Base-by-base conservation (phyloP, 2,888 invertebrate species). In the Galeruca laticollis region DNA sequence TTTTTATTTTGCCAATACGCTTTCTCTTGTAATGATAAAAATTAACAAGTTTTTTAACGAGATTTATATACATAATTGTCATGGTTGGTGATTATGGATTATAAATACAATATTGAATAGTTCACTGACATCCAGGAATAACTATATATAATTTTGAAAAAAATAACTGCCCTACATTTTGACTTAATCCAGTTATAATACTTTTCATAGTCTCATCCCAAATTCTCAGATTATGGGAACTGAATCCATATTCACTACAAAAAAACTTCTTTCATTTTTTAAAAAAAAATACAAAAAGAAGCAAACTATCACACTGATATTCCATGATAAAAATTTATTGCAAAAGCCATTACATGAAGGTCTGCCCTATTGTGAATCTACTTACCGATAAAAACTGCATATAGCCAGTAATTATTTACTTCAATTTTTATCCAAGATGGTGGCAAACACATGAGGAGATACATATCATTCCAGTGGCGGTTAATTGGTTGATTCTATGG, bases 361-460 rank as follows among this genome's bases (percentile, higher is more conserved):
- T 52, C 40, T 68, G 60, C 60, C 68, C 61, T 33, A 60, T 54
- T 61, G 54, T 68, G 54, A 68, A 61, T 40, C 54, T 43, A 47
- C 54, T 62, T 62, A 49, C 20, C 49, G 70, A 70, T 70, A 69
- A 66, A 61, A 70, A 62, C 59, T 67, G 63, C 59, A 63, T 40
- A 63, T 31, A 67, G 52, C 57, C 63, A 52, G 37, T 67, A 60
- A 67, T 67, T 70, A 69, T 66, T 63, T 63, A 67, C 43, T 52
- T 63, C 57, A 56, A 26, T 70, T 70, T 70, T 70, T 70, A 56
- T 31, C 43, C 37, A 59, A 43, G 70, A 67, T 67, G 57, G 47
- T 65, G 70, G 54, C 57, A 70, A 65, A 70, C 70, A 70, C 66
- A 62, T 64, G 69, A 49, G 54, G 37, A 61, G 70, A 70, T 70